A percentile compares a stretch with the other conserved stretches of the same genome.
phyloP scores from a whole-genome alignment of 2,113 vertebrate genomes.

The Nycticorax nycticorax region DNA sequence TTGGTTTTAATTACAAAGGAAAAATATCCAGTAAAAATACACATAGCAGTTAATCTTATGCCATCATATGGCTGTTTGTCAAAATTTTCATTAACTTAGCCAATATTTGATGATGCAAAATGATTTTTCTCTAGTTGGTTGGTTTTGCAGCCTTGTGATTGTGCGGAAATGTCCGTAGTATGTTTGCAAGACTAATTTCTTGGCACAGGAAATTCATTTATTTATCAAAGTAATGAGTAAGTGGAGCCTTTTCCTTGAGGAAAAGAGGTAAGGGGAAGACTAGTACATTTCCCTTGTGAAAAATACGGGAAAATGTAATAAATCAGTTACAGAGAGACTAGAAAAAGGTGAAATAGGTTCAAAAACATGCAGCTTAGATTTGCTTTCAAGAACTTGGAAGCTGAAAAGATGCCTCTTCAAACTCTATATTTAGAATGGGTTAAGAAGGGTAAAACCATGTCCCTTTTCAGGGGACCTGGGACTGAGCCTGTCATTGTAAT shows the following conservation, averaged over 20 bases:
- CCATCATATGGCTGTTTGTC: not conserved
- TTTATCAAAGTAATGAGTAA: not conserved
- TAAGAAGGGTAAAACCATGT: not conserved
- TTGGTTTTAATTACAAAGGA: conserved; percentile 11
- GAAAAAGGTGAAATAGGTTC: not conserved
- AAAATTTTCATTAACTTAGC: conserved; percentile 32
- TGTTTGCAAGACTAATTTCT: not conserved
- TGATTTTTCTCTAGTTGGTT: not conserved
- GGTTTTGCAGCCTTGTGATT: not conserved
- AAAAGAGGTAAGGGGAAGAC: not conserved
- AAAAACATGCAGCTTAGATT: not conserved
- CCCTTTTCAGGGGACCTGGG: not conserved
- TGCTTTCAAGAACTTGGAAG: not conserved
- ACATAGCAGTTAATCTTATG: not conserved
- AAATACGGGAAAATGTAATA: not conserved
- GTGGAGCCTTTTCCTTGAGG: not conserved
- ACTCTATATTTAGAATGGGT: not conserved
- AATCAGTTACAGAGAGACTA: not conserved
- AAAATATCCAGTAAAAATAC: conserved; percentile 6
- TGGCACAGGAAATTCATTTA: not conserved
- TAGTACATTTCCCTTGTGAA: not conserved
- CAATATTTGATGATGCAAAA: conserved; percentile 48
- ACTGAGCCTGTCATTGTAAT: too few species aligned
- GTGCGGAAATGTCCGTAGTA: not conserved
- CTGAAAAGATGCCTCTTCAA: not conserved